These are phyloP conservation scores for Thamnophis elegans DNA, from an alignment of 2,797 vertebrate species.

Conservation along the genomic window DNA sequence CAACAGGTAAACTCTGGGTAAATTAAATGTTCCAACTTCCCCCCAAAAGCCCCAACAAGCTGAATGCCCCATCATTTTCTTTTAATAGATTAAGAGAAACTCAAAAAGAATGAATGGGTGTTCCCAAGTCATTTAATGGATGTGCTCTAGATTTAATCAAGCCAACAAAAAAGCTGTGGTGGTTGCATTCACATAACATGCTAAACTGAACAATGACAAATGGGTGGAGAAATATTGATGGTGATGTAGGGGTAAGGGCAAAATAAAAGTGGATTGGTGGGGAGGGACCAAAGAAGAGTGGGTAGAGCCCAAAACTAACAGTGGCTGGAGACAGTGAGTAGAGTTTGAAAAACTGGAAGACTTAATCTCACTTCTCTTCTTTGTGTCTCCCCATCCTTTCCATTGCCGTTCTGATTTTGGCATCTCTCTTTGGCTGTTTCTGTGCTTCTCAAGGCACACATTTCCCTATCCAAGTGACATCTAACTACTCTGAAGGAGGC, in stretches of 20 bases:
- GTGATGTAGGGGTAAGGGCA: neutral
- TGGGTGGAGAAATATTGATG: neutral
- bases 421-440: neutral
- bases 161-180: neutral
- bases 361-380: neutral
- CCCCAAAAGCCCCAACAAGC: neutral
- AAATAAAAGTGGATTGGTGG: neutral
- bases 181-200: neutral
- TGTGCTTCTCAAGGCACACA: neutral
- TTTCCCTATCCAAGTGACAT: neutral
- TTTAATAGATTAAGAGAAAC: neutral
- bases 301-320: neutral
- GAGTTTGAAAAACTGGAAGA: neutral
- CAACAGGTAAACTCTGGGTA: neutral
- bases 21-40: neutral
- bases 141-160: neutral
- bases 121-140: neutral
- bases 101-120: neutral
- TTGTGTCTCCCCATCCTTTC: too few species aligned
- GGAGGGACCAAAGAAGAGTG: neutral
- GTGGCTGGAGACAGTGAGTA: neutral
- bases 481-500: neutral
- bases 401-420: neutral
- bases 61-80: neutral
- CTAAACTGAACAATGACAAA: neutral